Evolutionary conservation across 2,113 vertebrate species (phyloP), one percentile per base, ranked within the genome.

Genomic region (Chunga burmeisteri): DNA sequence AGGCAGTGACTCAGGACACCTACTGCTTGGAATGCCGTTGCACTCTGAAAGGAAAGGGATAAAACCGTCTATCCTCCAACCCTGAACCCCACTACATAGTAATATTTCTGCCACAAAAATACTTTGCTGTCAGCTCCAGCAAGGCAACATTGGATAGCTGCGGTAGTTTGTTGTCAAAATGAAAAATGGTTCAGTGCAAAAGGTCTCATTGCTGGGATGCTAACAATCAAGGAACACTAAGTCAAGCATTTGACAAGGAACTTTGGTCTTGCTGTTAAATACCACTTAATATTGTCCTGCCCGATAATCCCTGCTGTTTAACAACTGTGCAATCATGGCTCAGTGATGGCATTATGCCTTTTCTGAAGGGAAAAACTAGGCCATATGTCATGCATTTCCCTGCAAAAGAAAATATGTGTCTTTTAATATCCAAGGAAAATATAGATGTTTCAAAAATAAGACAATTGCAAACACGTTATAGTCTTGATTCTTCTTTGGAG

Each of bases 101-200:
- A 95, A 98, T 98, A 99, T 99, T 99, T 98, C 98, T 97, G 73
- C 98, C 98, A 98, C 97, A 97, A 96, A 98, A 98, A 98, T 98
- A 93, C 89, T 98, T 97, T 70, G 94, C 97, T 98, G 98, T 98
- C 98, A 98, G 97, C 97, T 98, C 97, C 96, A 97, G 96, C 96
- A 97, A 98, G 96, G 98, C 97, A 97, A 23, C 93, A 9, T 86
- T 90, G 97, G 95, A 97, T 95, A 96, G 97, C 97, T 94, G 86
- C 91, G 94, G 98, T 97, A 97, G 98, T 97, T 97, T 97, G 97
- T 98, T 98, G 98, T 98, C 98, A 98, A 94, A 97, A 98, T 98
- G 98, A 98, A 98, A 98, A 98, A 98, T 98, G 98, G 97, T 94
- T 94, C 96, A n/a, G 97, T 97, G 97, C 98, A 98, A 97, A 98